Base-by-base conservation (phyloP, 30 jellyfish, hydroid and myxozoan species). In the Pelagia noctiluca region DNA sequence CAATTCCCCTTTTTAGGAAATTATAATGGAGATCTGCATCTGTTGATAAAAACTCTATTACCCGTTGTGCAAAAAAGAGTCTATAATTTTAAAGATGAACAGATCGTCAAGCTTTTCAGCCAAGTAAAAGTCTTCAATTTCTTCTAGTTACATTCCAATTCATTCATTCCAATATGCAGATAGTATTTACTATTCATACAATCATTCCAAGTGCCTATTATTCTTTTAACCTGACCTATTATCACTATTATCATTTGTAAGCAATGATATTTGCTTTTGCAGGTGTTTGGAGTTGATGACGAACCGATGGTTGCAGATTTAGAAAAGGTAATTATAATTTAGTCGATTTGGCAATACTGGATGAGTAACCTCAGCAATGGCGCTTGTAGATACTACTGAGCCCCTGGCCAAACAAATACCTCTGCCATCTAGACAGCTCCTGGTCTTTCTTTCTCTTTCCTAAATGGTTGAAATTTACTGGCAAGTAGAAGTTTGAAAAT, bases 51-150 rank as follows among this genome's bases (percentile, higher is more conserved):
- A 52, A 31, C 74, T 32, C 78, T 92, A 31, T 77, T 92, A 0
- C 98, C 98, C 34, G 98, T 73, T 19, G 75, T 74, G 21, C 95
- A 92, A 34, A 92, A 92, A 72, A 63, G 96, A 52, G 75, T 92
- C 29, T 92, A 92, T 47, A 92, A 92, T 61, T 32, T 92, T 31
- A 86, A 92, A 71, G 98, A 92, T 64, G 86, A 92, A 83, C 98
- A 92, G 75, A 57, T 92, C 54, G 84, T 92, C 18, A 92, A 92
- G 46, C 82, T 75, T 35, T 80, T 87, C 78, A 53, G 93, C 37
- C 98, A 92, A 93, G 98, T 86, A 57, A 18, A 71, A 63, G 32
- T 4, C 22, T 8, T 31, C 7, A 7, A 8, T 7, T 60, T 60
- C 18, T 47, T 47, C 12, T 47, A 19, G 12, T 12, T 47, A 47